These are phyloP conservation scores for Heteromurus nitidus DNA, from an alignment of 2,888 invertebrate species.

Conservation along the genomic window DNA sequence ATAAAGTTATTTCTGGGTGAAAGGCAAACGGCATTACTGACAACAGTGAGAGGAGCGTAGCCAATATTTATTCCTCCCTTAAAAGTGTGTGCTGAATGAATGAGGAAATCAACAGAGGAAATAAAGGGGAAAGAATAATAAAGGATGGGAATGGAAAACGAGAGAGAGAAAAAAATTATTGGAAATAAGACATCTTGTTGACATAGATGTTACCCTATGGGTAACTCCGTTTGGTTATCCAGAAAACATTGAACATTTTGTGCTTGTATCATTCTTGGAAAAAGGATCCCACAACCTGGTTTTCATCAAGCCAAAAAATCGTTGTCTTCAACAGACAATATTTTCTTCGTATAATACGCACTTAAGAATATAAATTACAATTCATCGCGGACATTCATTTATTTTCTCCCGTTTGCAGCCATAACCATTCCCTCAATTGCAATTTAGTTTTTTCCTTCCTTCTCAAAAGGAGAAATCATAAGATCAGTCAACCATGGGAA, in stretches of 20 bases:
- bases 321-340: too few species aligned
- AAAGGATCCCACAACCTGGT: too few species aligned
- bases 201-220: too few species aligned
- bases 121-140: constrained; percentile 30
- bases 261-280: too few species aligned
- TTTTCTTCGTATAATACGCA: too few species aligned
- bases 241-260: too few species aligned
- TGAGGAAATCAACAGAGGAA: constrained; percentile 59
- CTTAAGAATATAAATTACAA: too few species aligned
- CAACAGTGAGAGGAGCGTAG: constrained; percentile 28
- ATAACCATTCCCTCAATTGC: constrained; percentile 4
- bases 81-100: constrained; percentile 27
- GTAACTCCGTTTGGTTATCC: too few species aligned
- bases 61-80: constrained; percentile 49
- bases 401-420: neutral
- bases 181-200: constrained; percentile 53
- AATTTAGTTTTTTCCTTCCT: too few species aligned
- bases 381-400: neutral
- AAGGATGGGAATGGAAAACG: constrained; percentile 13
- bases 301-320: too few species aligned
- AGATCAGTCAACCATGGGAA: constrained; percentile 26
- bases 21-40: constrained; percentile 25
- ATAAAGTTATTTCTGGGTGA: constrained; percentile 34
- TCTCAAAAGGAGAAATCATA: constrained; percentile 43
- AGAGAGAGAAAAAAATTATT: constrained; percentile 14